A percentile compares a stretch with the other conserved stretches of the same genome.
Conservation (phyloP, 2,113 vertebrate species). For the Equus przewalskii region DNA sequence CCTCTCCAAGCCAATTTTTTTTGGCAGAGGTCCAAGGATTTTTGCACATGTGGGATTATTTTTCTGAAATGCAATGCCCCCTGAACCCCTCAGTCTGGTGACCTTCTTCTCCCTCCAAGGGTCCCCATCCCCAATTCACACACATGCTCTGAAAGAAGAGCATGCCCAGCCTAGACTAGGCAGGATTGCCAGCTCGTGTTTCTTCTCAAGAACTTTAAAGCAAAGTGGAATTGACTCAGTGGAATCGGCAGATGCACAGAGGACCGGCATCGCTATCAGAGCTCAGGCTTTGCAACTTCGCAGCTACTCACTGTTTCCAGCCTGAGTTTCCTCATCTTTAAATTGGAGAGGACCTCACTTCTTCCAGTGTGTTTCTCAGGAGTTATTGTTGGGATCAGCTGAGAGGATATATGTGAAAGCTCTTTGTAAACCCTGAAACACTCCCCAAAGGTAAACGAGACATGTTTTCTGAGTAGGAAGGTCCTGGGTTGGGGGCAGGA, state of each 20-base stretch:
- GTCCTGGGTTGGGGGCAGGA: not conserved
- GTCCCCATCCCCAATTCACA: not conserved
- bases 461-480: not conserved
- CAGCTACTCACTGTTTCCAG: not conserved
- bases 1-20: not conserved
- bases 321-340: not conserved
- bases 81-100: not conserved
- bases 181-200: not conserved
- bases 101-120: not conserved
- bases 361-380: not conserved
- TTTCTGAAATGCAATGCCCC: not conserved
- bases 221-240: not conserved
- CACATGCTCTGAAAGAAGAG: not conserved
- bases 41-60: not conserved
- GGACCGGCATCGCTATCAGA: not conserved
- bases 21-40: not conserved
- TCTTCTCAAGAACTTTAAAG: not conserved
- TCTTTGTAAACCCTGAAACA: not conserved
- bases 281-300: not conserved
- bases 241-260: not conserved
- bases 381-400: not conserved
- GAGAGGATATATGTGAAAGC: not conserved
- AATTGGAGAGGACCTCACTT: not conserved
- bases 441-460: not conserved
- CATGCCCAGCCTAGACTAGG: not conserved